These are phyloP conservation scores for Alentia gelatinosa DNA, from an alignment of 2,888 invertebrate genomes.

Conservation along the genomic window DNA sequence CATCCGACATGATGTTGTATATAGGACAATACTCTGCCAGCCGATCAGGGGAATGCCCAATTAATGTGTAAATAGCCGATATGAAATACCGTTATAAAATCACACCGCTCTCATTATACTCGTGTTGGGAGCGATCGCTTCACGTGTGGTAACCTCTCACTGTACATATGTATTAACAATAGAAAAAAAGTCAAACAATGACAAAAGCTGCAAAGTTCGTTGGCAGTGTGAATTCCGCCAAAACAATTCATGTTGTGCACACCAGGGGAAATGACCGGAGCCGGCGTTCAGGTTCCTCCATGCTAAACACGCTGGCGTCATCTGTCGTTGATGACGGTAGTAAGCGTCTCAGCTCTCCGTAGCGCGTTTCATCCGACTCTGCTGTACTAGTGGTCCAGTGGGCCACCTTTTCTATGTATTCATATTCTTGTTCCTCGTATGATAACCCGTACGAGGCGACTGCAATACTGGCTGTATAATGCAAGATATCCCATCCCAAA, in stretches of 20 bases:
- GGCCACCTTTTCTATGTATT: conserved; percentile 44
- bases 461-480: conserved; percentile 50
- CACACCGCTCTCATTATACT: neutral
- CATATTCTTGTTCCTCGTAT: conserved; percentile 38
- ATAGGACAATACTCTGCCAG: conserved; percentile 17
- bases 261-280: neutral
- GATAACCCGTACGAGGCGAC: conserved; percentile 37
- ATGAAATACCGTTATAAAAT: neutral
- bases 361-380: conserved; percentile 28
- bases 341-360: neutral
- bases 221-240: neutral
- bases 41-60: neutral
- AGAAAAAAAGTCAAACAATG: neutral
- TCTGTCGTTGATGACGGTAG: neutral
- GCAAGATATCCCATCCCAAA: conserved; percentile 52
- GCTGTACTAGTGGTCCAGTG: conserved; percentile 10
- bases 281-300: neutral
- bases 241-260: neutral
- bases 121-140: neutral
- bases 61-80: conserved; percentile 26
- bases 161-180: neutral
- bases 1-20: neutral
- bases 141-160: neutral
- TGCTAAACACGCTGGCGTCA: neutral
- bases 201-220: conserved; percentile 6